A percentile compares a stretch with the other conserved stretches of the same genome.
These are phyloP conservation scores for Nautilus pompilius DNA, from an alignment of 1,140 invertebrate genomes.

Conservation along the genomic window DNA sequence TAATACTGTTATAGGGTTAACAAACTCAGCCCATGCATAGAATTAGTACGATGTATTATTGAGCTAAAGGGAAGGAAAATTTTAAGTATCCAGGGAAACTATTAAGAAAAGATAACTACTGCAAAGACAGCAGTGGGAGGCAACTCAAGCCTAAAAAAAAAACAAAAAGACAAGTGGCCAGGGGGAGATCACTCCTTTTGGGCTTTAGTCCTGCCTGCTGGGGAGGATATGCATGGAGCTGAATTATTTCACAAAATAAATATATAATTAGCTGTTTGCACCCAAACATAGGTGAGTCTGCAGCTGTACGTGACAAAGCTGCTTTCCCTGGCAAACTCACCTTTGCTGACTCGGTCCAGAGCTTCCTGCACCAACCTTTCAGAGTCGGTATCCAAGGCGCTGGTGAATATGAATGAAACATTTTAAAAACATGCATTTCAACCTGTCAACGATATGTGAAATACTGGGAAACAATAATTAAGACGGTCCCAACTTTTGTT, in stretches of 20 bases:
- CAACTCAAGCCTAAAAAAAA: too few species aligned
- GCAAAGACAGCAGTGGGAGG: too few species aligned
- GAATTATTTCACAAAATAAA: not conserved
- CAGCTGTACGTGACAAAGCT: not conserved
- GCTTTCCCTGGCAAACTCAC: slow-evolving; percentile 19
- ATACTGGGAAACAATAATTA: not conserved
- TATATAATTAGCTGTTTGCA: not conserved
- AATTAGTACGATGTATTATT: too few species aligned
- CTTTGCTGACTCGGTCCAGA: slow-evolving; percentile 57
- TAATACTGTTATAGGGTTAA: too few species aligned
- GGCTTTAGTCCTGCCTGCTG: not conserved
- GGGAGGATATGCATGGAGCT: not conserved
- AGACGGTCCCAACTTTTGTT: not conserved
- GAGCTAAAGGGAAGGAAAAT: too few species aligned
- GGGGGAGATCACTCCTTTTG: too few species aligned
- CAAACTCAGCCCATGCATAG: too few species aligned
- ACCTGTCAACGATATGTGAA: not conserved
- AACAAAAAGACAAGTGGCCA: too few species aligned
- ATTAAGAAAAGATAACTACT: too few species aligned
- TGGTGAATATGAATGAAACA: slow-evolving; percentile 50
- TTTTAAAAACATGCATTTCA: not conserved
- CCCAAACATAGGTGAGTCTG: not conserved
- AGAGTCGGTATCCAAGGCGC: slow-evolving; percentile 85
- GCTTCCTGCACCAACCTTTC: slow-evolving; percentile 67
- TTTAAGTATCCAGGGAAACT: too few species aligned